Evolutionary conservation across 2,113 vertebrate genomes (phyloP), one percentile per base, ranked within the genome.

Genomic region (Sinocyclocheilus anshuiensis): DNA sequence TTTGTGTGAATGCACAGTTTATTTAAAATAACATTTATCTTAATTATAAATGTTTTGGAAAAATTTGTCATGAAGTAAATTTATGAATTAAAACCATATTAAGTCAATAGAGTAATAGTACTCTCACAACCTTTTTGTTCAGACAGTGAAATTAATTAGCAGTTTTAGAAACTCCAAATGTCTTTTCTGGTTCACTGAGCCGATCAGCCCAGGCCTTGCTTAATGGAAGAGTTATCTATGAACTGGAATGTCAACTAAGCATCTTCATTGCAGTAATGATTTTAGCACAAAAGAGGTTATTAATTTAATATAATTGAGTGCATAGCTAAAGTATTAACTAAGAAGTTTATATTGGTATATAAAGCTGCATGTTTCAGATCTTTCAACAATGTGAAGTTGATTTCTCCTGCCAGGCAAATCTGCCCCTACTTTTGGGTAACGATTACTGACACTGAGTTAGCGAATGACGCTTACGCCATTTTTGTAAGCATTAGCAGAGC

Each of bases 221-320:
- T 69, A 83, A 83, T 67, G 45, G 79, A 85, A 88, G 88, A 72
- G 87, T 81, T 91, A 88, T 83, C 83, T 77, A 59, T 94, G 92
- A 94, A 92, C 92, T 81, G 88, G 88, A 93, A 86, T 92, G 91
- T 94, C 92, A 92, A 90, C 91, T 93, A 92, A 94, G 92, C 93
- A 93, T 91, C 91, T 94, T 93, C 92, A 89, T 87, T 89, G 84
- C 42, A 48, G 42, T 89, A 87, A 90, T 90, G 90, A 91, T 92
- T 93, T 92, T 89, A 91, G 74, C 91, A 91, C 89, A 92, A 92
- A 91, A 86, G 90, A 90, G 92, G 89, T 91, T 87, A 93, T 92
- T 91, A 93, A 93, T 92, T 90, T 16, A 33, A 77, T 92, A 77
- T 79, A 91, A 90, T 90, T 91, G 86, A 91, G 90, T 93, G 89